Conservation (phyloP, 1,140 invertebrate species). For the Zaprionus nigranus region DNA sequence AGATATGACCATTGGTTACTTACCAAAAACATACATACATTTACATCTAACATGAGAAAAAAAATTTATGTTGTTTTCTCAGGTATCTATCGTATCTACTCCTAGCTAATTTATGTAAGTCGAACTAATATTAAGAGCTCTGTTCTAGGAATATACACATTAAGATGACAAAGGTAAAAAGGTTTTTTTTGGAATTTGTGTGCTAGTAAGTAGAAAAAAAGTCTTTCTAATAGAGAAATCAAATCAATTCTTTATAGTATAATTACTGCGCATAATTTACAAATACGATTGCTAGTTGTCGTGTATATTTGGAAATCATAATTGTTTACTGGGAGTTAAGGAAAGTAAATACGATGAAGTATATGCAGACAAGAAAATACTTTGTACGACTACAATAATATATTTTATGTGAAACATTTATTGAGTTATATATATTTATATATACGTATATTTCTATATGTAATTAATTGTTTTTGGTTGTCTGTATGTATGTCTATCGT, state of each 20-base stretch:
- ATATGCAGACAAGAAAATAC: conserved; percentile 47
- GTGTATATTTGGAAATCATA: conserved; percentile 12
- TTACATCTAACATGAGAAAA: neutral
- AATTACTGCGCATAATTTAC: conserved; percentile 52
- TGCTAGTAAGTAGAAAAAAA: conserved; percentile 1
- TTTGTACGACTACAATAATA: conserved; percentile 66
- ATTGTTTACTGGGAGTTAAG: conserved; percentile 22
- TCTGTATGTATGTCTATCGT: conserved; percentile 45
- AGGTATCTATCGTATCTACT: neutral
- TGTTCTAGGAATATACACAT: conserved; percentile 27
- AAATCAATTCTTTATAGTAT: conserved; percentile 31
- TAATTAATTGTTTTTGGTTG: conserved; percentile 18
- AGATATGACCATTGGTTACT: neutral
- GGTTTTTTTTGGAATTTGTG: neutral
- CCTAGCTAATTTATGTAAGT: neutral
- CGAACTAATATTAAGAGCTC: neutral
- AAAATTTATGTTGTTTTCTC: neutral
- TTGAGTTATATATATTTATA: conserved; percentile 43
- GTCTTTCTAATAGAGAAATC: conserved; percentile 18
- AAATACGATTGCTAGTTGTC: conserved; percentile 35
- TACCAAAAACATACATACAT: neutral
- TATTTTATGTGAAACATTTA: conserved; percentile 75
- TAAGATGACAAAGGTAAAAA: conserved; percentile 14
- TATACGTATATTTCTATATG: conserved; percentile 55
- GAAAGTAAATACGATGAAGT: conserved; percentile 10